Evolutionary conservation across 2,113 vertebrate genomes (phyloP).

Genomic region (Coturnix japonica): DNA sequence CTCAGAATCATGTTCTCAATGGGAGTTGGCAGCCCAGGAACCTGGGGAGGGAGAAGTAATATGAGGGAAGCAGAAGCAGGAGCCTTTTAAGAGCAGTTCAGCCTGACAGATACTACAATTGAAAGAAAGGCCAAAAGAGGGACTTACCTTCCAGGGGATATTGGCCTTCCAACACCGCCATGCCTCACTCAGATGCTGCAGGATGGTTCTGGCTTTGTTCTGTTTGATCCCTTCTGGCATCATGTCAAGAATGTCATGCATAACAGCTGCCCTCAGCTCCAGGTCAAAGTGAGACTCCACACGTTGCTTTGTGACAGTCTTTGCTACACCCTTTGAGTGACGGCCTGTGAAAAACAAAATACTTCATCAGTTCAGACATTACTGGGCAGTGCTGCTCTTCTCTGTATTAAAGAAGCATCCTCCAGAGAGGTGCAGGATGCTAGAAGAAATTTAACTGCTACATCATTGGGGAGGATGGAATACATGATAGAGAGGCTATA

Average conservation of each 20-base stretch:
- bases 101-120: not conserved
- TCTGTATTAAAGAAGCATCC: not conserved
- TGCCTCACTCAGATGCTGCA: constrained; percentile 97
- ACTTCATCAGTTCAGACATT: not conserved
- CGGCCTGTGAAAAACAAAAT: constrained; percentile 80
- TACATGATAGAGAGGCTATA: not conserved
- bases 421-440: not conserved
- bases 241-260: constrained; percentile 99
- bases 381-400: not conserved
- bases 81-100: not conserved
- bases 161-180: constrained; percentile 99
- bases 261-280: constrained; percentile 96
- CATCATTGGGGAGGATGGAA: not conserved
- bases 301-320: constrained; percentile 97
- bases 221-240: constrained; percentile 99
- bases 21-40: constrained; percentile 96
- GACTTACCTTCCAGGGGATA: constrained; percentile 95
- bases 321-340: constrained; percentile 98
- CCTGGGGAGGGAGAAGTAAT: constrained; percentile 72
- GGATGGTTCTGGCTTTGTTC: constrained; percentile 98
- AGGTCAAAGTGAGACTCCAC: constrained; percentile 99
- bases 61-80: not conserved
- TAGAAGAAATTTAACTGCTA: not conserved
- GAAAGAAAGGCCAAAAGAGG: not conserved
- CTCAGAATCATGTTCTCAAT: constrained; percentile 99